Conservation (phyloP, 2,888 invertebrate species). For the Andrena bucephala region DNA sequence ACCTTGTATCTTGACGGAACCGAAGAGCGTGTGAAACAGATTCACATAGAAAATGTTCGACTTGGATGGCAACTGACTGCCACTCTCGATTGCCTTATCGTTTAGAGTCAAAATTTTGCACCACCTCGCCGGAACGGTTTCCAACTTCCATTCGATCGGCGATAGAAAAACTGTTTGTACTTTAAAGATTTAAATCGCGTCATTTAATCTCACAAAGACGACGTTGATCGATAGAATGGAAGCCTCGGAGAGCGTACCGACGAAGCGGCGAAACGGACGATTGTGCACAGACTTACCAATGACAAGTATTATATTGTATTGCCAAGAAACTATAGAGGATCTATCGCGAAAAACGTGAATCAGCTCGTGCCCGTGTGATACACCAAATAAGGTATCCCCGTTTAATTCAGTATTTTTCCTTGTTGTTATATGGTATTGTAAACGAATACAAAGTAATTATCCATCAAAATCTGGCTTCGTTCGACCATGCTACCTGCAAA, state of each 20-base stretch:
- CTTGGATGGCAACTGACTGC: neutral
- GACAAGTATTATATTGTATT: conserved; percentile 76
- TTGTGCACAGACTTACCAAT: conserved; percentile 64
- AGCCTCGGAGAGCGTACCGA: conserved; percentile 1
- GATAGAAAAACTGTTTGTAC: neutral
- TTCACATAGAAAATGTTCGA: conserved; percentile 12
- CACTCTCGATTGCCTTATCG: conserved; percentile 19
- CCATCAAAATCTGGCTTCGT: conserved; percentile 28
- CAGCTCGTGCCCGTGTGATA: conserved; percentile 70
- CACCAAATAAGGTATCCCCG: conserved; percentile 74
- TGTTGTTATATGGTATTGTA: conserved; percentile 80
- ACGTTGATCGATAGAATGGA: conserved; percentile 3
- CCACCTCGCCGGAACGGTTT: neutral
- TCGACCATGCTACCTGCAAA: neutral
- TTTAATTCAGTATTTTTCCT: conserved; percentile 81
- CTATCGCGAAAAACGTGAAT: conserved; percentile 62
- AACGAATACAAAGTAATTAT: conserved; percentile 78
- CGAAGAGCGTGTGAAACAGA: conserved; percentile 10
- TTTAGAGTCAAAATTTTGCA: conserved; percentile 3
- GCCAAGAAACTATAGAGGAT: conserved; percentile 63
- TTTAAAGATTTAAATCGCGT: neutral
- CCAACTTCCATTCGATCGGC: neutral
- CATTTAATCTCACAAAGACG: neutral
- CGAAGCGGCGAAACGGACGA: conserved; percentile 9
- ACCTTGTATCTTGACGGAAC: conserved; percentile 35